These are phyloP conservation scores for Lypha dubia DNA, from an alignment of 2,888 invertebrate species.

Conservation along the genomic window DNA sequence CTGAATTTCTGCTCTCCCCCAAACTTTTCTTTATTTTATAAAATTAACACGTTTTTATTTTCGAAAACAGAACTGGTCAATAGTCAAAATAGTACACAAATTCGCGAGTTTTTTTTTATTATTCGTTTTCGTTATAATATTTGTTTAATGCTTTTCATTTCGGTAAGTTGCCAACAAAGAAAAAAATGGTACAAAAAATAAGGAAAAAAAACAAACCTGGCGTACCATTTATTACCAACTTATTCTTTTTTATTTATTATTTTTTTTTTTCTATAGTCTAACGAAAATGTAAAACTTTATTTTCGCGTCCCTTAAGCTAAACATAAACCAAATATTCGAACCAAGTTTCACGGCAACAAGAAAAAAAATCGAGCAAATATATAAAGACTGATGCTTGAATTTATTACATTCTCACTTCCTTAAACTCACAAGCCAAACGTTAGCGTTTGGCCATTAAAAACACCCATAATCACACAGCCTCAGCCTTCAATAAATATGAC, in stretches of 20 bases:
- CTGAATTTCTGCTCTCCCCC: neutral
- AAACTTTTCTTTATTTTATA: neutral
- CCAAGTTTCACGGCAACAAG: neutral
- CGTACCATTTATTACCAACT: slow-evolving; percentile 64
- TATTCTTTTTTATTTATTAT: slow-evolving; percentile 49
- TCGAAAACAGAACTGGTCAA: slow-evolving; percentile 53
- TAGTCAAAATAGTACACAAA: slow-evolving; percentile 39
- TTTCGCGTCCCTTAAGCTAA: slow-evolving; percentile 69
- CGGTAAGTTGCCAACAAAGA: slow-evolving; percentile 18
- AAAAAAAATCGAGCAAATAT: slow-evolving; percentile 46
- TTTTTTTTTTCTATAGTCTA: slow-evolving; percentile 18
- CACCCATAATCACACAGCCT: slow-evolving; percentile 66
- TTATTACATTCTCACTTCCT: slow-evolving; percentile 72
- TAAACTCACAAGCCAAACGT: slow-evolving; percentile 49
- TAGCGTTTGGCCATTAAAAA: slow-evolving; percentile 66
- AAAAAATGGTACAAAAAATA: slow-evolving; percentile 6
- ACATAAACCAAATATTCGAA: slow-evolving; percentile 48
- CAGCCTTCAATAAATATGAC: slow-evolving; percentile 47
- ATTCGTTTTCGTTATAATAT: slow-evolving; percentile 30
- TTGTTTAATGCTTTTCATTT: slow-evolving; percentile 56
- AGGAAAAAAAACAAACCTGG: slow-evolving; percentile 40
- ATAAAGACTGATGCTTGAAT: slow-evolving; percentile 73
- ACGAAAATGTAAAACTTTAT: slow-evolving; percentile 58
- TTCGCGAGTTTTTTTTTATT: slow-evolving; percentile 11
- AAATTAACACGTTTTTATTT: slow-evolving; percentile 52